A percentile compares a stretch with the other conserved stretches of the same genome.
Conservation (phyloP, 2,797 vertebrate genomes). For the Liparis tanakae region DNA sequence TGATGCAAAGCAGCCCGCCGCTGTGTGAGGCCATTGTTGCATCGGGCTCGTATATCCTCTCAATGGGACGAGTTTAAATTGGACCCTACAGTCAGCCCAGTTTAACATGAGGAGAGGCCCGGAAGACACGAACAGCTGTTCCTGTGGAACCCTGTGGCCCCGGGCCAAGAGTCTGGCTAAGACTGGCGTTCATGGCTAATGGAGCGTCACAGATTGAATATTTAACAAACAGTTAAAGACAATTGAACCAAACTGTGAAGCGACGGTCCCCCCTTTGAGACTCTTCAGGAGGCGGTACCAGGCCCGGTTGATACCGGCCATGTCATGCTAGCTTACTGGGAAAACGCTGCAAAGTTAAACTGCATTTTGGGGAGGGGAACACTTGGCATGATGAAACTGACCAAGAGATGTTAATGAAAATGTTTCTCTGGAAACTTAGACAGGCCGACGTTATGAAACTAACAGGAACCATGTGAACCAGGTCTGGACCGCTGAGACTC, state of each 20-base stretch:
- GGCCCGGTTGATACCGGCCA: no score
- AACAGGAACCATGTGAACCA: no score
- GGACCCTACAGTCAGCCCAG: conserved; percentile 42
- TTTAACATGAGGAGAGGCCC: conserved; percentile 30
- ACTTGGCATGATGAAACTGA: no score
- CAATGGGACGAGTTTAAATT: conserved; percentile 64
- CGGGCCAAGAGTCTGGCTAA: conserved; percentile 1
- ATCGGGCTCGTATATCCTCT: conserved; percentile 63
- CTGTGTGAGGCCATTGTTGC: conserved; percentile 85
- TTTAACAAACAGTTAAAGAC: neutral
- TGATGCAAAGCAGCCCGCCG: conserved; percentile 81
- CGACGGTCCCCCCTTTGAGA: no score
- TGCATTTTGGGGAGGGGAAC: no score
- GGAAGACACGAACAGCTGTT: conserved; percentile 12
- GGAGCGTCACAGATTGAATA: neutral
- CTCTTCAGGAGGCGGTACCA: neutral
- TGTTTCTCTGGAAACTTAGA: no score
- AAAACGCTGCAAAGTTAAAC: neutral
- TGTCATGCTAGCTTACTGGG: neutral
- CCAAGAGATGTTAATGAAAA: no score
- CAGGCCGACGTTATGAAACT: no score
- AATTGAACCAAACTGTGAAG: neutral
- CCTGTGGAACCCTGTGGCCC: conserved; percentile 28
- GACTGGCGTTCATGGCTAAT: neutral
- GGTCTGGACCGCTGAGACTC: no score